Percentiles rank a stretch among this genome's conserved stretches.
phyloP scores from a whole-genome alignment of 2,888 invertebrate genomes.

The Lepidochrysops patricia region DNA sequence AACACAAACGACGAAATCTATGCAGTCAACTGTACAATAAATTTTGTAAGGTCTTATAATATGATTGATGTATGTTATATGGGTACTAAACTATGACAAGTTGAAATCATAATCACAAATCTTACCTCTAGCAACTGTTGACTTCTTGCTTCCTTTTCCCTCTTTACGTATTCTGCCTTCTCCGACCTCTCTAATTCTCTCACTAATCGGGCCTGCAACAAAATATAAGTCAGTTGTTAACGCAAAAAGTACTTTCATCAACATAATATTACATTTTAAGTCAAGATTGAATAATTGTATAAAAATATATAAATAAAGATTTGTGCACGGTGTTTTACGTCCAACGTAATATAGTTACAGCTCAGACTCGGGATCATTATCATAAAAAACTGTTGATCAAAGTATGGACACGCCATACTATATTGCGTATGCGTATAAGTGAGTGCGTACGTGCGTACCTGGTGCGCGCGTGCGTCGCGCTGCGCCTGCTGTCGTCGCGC shows the following conservation, averaged over 20 bases:
- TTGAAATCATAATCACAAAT: slow-evolving; percentile 17
- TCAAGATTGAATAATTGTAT: too few relatives aligned
- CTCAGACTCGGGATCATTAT: background rate
- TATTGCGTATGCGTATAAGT: background rate
- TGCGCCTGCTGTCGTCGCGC: slow-evolving; percentile 82
- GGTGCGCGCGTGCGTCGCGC: slow-evolving; percentile 77
- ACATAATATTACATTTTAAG: too few relatives aligned
- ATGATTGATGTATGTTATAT: background rate
- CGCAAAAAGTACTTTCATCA: too few relatives aligned
- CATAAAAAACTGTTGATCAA: too few relatives aligned
- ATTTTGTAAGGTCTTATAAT: background rate
- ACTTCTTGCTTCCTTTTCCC: slow-evolving; percentile 86
- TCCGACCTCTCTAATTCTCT: slow-evolving; percentile 86
- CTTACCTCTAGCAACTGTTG: slow-evolving; percentile 92
- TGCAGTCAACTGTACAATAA: background rate
- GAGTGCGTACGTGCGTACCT: slow-evolving; percentile 3
- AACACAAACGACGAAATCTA: background rate
- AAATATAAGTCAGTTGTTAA: background rate
- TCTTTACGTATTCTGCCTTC: slow-evolving; percentile 86
- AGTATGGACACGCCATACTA: too few relatives aligned
- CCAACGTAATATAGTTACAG: too few relatives aligned
- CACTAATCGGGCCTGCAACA: slow-evolving; percentile 64
- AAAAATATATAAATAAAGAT: too few relatives aligned
- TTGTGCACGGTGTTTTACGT: too few relatives aligned
- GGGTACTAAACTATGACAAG: slow-evolving; percentile 2